Evolutionary conservation across 2,113 vertebrate genomes (phyloP).

Genomic region (Pelmatolapia mariae): DNA sequence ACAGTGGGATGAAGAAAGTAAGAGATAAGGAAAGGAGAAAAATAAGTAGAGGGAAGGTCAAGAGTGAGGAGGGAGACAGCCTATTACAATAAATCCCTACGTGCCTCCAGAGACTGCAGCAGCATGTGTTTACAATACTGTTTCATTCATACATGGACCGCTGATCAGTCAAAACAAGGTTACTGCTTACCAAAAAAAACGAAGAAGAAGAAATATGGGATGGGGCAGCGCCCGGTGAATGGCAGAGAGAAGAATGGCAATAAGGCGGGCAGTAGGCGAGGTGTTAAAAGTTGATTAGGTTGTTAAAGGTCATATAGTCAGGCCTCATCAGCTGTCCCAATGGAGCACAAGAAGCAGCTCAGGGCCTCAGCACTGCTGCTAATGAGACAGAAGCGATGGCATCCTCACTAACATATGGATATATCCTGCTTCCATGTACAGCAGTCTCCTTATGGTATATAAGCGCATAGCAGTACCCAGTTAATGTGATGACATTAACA

Average conservation of each 20-base stretch:
- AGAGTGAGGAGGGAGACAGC: conserved; percentile 24
- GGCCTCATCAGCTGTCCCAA: conserved; percentile 68
- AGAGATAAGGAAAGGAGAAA: conserved; percentile 14
- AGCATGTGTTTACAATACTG: conserved; percentile 19
- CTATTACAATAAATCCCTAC: conserved; percentile 21
- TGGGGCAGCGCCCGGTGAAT: neutral
- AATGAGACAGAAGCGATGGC: conserved; percentile 70
- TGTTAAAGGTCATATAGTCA: conserved; percentile 76
- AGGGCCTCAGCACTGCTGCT: conserved; percentile 53
- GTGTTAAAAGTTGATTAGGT: conserved; percentile 81
- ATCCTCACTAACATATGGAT: conserved; percentile 46
- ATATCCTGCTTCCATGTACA: conserved; percentile 19
- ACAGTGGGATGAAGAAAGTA: neutral
- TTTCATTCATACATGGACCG: conserved; percentile 3
- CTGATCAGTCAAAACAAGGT: conserved; percentile 8
- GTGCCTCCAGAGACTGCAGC: conserved; percentile 21
- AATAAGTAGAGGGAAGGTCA: conserved; percentile 39
- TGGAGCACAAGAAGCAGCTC: conserved; percentile 51
- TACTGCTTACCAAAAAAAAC: neutral
- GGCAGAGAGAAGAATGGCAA: conserved; percentile 49
- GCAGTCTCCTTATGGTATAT: conserved; percentile 9
- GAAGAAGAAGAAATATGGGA: neutral
- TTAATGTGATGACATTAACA: conserved; percentile 39
- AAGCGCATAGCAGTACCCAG: neutral
- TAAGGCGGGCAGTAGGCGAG: conserved; percentile 58